Evolutionary conservation across 2,888 invertebrate species (phyloP).

Genomic region (Odontocolon sp.): DNA sequence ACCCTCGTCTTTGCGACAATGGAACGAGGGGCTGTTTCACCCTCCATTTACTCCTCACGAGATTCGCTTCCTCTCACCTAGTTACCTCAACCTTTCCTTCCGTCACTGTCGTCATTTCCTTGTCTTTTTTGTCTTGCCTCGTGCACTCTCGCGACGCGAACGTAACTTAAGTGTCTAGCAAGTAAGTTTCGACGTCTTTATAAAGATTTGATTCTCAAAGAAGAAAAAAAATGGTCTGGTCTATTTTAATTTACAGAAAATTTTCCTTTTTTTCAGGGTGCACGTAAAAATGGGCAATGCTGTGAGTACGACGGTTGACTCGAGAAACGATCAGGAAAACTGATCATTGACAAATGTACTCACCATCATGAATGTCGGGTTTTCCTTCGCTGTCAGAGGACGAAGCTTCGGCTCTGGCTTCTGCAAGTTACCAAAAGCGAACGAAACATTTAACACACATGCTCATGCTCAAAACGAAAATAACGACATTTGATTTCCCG

Average conservation of each 20-base stretch:
- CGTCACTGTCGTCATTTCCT: neutral
- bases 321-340: neutral
- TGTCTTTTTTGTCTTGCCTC: neutral
- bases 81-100: slow-evolving; percentile 43
- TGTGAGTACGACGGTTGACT: no score
- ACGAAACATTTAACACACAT: slow-evolving; percentile 65
- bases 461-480: slow-evolving; percentile 69
- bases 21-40: slow-evolving; percentile 43
- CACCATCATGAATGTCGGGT: slow-evolving; percentile 75
- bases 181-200: neutral
- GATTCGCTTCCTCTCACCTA: slow-evolving; percentile 48
- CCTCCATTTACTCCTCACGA: slow-evolving; percentile 61
- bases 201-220: no score
- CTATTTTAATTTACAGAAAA: no score
- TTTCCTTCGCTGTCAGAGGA: slow-evolving; percentile 78
- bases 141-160: slow-evolving; percentile 17
- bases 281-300: no score
- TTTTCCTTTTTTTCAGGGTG: neutral
- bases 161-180: neutral
- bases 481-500: slow-evolving; percentile 2
- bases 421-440: slow-evolving; percentile 70
- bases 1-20: slow-evolving; percentile 60
- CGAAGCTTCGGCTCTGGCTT: slow-evolving; percentile 78
- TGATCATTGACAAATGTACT: slow-evolving; percentile 56
- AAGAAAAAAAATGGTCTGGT: no score